A percentile compares a stretch with the other conserved stretches of the same genome.
Conservation (phyloP, 2,888 invertebrate genomes). For the Junonia oenone region DNA sequence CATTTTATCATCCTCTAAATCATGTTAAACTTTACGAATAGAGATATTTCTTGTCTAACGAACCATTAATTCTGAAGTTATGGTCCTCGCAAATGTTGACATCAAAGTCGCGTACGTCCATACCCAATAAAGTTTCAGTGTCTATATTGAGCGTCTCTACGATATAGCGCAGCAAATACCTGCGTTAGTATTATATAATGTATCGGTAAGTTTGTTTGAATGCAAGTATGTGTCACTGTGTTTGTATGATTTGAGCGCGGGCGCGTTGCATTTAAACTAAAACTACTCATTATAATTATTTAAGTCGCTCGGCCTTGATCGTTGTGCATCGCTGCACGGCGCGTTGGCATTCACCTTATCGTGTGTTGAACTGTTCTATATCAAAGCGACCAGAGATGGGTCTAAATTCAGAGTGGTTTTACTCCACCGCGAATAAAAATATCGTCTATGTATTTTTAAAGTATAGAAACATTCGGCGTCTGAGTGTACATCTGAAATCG, state of each 20-base stretch:
- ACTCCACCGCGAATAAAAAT: constrained; percentile 35
- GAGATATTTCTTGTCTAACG: constrained; percentile 20
- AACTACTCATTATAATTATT: constrained; percentile 18
- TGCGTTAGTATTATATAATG: not conserved
- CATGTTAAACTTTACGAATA: constrained; percentile 15
- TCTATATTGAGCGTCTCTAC: not conserved
- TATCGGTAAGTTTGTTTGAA: not conserved
- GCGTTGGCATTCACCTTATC: constrained; percentile 66
- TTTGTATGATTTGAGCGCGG: constrained; percentile 19
- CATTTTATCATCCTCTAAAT: constrained; percentile 25
- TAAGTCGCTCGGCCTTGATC: constrained; percentile 57
- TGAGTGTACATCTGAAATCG: constrained; percentile 39
- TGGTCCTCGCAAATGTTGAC: constrained; percentile 11
- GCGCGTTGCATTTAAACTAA: constrained; percentile 12
- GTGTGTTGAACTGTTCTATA: constrained; percentile 73
- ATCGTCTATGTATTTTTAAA: constrained; percentile 30
- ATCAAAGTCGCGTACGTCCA: constrained; percentile 1
- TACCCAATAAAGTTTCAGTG: not conserved
- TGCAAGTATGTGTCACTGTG: constrained; percentile 15
- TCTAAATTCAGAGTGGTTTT: constrained; percentile 39
- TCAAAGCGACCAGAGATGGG: constrained; percentile 42
- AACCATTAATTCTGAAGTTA: constrained; percentile 17
- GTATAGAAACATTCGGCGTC: constrained; percentile 23
- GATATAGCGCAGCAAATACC: not conserved
- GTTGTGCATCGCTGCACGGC: constrained; percentile 51